Percentiles rank a stretch among this genome's conserved stretches.
phyloP scores from a whole-genome alignment of 2,113 vertebrate genomes.

The Cairina moschata region DNA sequence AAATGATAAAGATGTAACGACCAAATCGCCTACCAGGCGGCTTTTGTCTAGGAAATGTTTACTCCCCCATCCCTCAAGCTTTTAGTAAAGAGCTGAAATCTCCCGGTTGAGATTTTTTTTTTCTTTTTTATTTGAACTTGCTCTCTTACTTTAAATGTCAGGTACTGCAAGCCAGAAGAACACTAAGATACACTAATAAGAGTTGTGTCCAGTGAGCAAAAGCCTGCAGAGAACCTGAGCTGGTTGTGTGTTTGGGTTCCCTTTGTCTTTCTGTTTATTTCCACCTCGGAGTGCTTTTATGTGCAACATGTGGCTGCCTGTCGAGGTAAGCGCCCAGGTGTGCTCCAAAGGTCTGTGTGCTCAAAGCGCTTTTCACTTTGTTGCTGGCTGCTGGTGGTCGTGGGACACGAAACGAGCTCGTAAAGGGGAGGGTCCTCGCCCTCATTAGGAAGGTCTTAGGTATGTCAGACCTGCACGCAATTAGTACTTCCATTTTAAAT shows the following conservation, averaged over 20 bases:
- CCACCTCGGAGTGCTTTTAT: background rate
- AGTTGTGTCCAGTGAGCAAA: background rate
- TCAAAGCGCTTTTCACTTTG: background rate
- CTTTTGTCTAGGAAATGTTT: background rate
- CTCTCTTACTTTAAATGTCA: background rate
- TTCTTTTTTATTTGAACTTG: background rate
- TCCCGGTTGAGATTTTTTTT: background rate
- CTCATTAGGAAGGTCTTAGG: background rate
- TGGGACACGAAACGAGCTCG: background rate
- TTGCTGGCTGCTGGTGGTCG: background rate
- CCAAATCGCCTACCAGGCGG: background rate
- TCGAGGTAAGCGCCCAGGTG: background rate
- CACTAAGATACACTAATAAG: background rate
- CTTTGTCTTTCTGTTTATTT: background rate
- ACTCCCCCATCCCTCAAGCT: background rate
- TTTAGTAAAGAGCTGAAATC: background rate
- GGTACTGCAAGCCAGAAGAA: background rate
- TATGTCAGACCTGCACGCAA: background rate
- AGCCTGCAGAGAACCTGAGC: accelerated
- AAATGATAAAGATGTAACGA: background rate
- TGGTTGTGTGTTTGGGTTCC: background rate
- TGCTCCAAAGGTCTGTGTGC: background rate
- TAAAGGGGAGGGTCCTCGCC: background rate
- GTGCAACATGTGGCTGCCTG: background rate
- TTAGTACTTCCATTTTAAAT: background rate